phyloP scores from a whole-genome alignment of 2,888 invertebrate species.

The Hirudinaria manillensis region DNA sequence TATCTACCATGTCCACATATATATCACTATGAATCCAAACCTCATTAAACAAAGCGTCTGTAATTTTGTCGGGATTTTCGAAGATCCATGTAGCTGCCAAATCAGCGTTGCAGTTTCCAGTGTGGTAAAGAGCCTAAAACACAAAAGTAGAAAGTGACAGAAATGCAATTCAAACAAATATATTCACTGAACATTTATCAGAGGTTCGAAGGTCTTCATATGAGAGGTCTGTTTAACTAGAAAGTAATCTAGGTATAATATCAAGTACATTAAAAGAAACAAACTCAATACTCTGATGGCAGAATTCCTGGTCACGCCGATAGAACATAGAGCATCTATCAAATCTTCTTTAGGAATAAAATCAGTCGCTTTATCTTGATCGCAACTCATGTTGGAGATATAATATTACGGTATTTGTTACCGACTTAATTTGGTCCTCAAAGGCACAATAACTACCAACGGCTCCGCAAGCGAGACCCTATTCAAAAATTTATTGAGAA shows the following conservation, averaged over 20 bases:
- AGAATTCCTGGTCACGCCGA: conserved; percentile 47
- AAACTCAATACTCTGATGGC: conserved; percentile 43
- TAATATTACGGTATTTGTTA: no score
- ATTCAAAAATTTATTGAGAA: no score
- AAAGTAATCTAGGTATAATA: not conserved
- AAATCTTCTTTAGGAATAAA: conserved; percentile 38
- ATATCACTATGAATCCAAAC: conserved; percentile 6
- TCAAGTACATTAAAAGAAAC: not conserved
- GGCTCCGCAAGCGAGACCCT: no score
- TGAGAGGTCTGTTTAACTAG: not conserved
- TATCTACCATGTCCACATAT: not conserved
- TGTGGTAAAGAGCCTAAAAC: conserved; percentile 58
- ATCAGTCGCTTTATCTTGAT: not conserved
- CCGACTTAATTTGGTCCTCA: no score
- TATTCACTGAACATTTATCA: not conserved
- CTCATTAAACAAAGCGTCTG: conserved; percentile 44
- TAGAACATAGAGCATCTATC: conserved; percentile 22
- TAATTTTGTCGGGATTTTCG: conserved; percentile 55
- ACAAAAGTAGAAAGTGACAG: not conserved
- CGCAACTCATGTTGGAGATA: no score
- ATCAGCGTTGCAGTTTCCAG: conserved; percentile 59
- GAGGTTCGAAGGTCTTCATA: not conserved
- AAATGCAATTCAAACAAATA: not conserved
- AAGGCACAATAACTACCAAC: no score
- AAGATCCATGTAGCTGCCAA: conserved; percentile 60